These are phyloP conservation scores for Melangyna quadrimaculata DNA, from an alignment of 2,888 invertebrate species.

Conservation along the genomic window DNA sequence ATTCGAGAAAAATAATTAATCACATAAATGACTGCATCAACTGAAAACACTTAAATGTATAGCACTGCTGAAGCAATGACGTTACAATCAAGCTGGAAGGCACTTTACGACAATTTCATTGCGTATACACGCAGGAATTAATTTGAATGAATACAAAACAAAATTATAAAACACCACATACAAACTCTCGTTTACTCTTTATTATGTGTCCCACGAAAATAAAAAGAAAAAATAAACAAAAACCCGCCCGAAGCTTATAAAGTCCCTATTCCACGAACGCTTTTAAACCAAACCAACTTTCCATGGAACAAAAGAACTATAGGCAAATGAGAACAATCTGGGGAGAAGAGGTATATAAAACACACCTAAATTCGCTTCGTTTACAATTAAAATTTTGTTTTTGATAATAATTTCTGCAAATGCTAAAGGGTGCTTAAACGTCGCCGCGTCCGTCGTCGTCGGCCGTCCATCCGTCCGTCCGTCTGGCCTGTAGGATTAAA, in stretches of 20 bases:
- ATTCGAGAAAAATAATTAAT: background rate
- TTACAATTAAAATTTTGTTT: slow-evolving; percentile 55
- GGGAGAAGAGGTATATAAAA: background rate
- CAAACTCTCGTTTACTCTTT: background rate
- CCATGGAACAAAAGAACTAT: background rate
- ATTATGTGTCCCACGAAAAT: background rate
- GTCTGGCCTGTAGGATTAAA: background rate
- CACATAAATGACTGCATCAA: background rate
- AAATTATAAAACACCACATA: background rate
- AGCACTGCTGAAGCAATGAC: background rate
- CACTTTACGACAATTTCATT: background rate
- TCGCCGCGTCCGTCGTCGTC: background rate
- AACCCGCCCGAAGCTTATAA: background rate
- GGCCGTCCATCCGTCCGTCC: too few relatives aligned
- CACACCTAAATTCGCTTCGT: slow-evolving; percentile 46
- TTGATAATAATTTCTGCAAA: slow-evolving; percentile 28
- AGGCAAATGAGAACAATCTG: slow-evolving; percentile 4
- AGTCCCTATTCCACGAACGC: background rate
- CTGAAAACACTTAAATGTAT: background rate
- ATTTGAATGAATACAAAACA: background rate
- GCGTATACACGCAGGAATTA: background rate
- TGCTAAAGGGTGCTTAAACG: background rate
- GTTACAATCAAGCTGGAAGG: background rate
- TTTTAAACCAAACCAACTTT: background rate
- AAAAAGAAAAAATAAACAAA: background rate